A percentile compares a stretch with the other conserved stretches of the same genome.
Conservation (phyloP, 2,797 vertebrate species). For the Crenuchus spilurus region DNA sequence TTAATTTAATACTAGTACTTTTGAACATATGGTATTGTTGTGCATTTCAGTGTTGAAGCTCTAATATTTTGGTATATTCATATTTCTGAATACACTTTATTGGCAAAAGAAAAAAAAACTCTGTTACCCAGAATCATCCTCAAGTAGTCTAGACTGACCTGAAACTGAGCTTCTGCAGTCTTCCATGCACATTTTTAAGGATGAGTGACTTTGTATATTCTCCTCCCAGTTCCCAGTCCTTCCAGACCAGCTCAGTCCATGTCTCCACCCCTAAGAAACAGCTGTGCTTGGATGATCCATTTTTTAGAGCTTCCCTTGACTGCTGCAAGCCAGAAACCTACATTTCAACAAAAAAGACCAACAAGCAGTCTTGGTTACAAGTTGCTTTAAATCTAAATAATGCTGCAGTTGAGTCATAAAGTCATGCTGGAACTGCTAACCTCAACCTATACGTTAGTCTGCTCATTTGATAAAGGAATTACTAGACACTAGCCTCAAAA, state of each 20-base stretch:
- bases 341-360: slow-evolving; percentile 22
- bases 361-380: background rate
- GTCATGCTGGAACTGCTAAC: background rate
- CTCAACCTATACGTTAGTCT: background rate
- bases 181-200: slow-evolving; percentile 84
- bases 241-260: slow-evolving; percentile 80
- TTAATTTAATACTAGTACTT: no score
- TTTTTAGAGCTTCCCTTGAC: slow-evolving; percentile 29
- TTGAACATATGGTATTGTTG: no score
- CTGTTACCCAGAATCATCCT: background rate
- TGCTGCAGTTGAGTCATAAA: background rate
- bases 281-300: slow-evolving; percentile 57
- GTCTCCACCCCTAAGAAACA: slow-evolving; percentile 85
- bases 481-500: background rate
- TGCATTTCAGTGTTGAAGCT: no score
- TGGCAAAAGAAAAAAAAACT: no score
- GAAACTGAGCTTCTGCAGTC: slow-evolving; percentile 83
- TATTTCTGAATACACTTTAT: no score
- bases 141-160: slow-evolving; percentile 72
- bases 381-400: background rate
- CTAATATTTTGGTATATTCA: no score
- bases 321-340: slow-evolving; percentile 36
- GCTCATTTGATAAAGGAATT: background rate
- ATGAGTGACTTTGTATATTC: slow-evolving; percentile 82
- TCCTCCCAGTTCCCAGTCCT: slow-evolving; percentile 80